Evolutionary conservation across 2,113 vertebrate genomes (phyloP), one percentile per base, ranked within the genome.

Genomic region (Tragelaphus imberbis): DNA sequence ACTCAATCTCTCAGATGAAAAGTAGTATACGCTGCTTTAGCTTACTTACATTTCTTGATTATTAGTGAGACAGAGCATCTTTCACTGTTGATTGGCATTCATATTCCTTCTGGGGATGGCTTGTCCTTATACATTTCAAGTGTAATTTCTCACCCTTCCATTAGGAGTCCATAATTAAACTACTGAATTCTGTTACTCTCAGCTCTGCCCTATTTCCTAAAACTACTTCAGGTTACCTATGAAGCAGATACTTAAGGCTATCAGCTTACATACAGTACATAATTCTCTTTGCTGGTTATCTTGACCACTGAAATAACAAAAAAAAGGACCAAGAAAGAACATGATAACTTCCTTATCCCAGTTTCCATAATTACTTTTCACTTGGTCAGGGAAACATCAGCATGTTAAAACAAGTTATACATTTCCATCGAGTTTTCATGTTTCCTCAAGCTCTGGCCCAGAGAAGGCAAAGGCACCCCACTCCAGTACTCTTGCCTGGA

Each of bases 181-280:
- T 87, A 84, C 33, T 93, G 86, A 44, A 95, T 40, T 86, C 71
- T 86, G 84, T 88, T 84, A 93, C 7, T 75, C 19, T 96, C 51
- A 90, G 56, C 49, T 93, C 84, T 93, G 53, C 58, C n/a, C 44
- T 91, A 68, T n/a, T 96, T 88, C 79, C 68, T 87, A 90, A 93
- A 90, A 75, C 94, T 59, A 86, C 33, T 91, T 79, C 63, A 40
- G 8, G 5, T 56, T 89, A 91, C 23, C 75, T 88, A 58, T 71
- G 55, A 91, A 58, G 86, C 68, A 97, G 59, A 95, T 47, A 56
- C 51, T 94, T 95, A 94, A 91, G 63, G 47, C 21, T 88, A 89
- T 13, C 36, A n/a, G 53, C 33, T 59, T 98, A 91, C 84, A 71
- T 36, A 75, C 1, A 51, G 53, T 16, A 23, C 90, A 84, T 88